phyloP scores from a whole-genome alignment of 1,140 invertebrate species.

The Ips typographus region DNA sequence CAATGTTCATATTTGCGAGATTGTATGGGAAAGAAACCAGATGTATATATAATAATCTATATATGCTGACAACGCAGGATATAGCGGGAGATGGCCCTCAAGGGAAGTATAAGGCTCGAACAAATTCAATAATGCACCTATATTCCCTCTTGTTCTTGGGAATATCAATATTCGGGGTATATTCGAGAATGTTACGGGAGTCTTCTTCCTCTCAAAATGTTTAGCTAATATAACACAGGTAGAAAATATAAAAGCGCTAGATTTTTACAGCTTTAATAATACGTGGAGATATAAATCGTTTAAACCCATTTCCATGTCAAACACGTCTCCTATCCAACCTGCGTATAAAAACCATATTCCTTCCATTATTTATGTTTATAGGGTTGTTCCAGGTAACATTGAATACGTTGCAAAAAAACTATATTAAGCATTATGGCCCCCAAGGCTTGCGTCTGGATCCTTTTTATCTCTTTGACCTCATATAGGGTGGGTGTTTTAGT shows the following conservation, averaged over 20 bases:
- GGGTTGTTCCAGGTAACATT: constrained; percentile 29
- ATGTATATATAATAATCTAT: constrained; percentile 56
- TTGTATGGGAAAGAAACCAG: constrained; percentile 51
- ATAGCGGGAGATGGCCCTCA: constrained; percentile 47
- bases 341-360: constrained; percentile 25
- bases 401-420: neutral
- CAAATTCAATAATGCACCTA: constrained; percentile 54
- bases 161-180: constrained; percentile 30
- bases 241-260: neutral
- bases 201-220: neutral
- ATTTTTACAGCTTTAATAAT: too few species aligned
- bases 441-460: too few species aligned
- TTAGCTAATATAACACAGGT: constrained; percentile 3
- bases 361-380: constrained; percentile 32
- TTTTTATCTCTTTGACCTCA: too few species aligned
- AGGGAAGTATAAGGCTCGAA: constrained; percentile 50
- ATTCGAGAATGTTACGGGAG: constrained; percentile 16
- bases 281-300: neutral
- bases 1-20: constrained; percentile 47
- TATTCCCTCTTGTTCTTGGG: constrained; percentile 42
- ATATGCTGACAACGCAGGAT: constrained; percentile 54
- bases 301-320: constrained; percentile 17
- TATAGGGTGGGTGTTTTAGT: too few species aligned
- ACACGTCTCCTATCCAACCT: constrained; percentile 24
- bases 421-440: too few species aligned